Conservation (phyloP, 2,888 invertebrate genomes). For the Diabrotica balteata region DNA sequence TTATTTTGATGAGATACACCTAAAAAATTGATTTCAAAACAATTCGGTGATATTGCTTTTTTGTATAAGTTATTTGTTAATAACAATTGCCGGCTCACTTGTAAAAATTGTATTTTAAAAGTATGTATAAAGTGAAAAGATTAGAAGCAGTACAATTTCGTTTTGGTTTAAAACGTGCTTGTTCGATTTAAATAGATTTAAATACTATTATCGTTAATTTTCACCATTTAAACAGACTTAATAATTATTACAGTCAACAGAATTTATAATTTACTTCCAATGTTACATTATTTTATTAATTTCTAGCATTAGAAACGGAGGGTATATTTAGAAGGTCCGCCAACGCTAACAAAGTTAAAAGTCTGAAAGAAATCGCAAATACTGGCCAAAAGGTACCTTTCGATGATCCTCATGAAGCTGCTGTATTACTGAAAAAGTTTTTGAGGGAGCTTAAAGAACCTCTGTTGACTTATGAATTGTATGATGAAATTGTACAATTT, state of each 20-base stretch:
- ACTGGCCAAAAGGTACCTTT: constrained; percentile 83
- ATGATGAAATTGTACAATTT: constrained; percentile 90
- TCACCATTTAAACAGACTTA: too few relatives aligned
- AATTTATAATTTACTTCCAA: background rate
- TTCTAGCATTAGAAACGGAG: constrained; percentile 87
- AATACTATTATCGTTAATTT: too few relatives aligned
- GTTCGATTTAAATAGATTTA: too few relatives aligned
- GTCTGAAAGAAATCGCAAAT: constrained; percentile 86
- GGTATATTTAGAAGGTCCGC: constrained; percentile 96
- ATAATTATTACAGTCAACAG: background rate
- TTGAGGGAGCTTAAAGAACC: constrained; percentile 92
- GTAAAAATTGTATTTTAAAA: too few relatives aligned
- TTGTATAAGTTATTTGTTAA: too few relatives aligned
- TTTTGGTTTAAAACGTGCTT: too few relatives aligned
- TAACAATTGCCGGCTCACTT: too few relatives aligned
- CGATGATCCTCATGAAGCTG: constrained; percentile 89
- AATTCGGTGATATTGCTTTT: too few relatives aligned
- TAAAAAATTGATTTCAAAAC: too few relatives aligned
- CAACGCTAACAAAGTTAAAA: constrained; percentile 81
- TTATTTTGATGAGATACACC: too few relatives aligned
- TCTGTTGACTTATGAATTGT: constrained; percentile 89
- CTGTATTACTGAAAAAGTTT: constrained; percentile 94
- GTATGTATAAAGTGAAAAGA: too few relatives aligned
- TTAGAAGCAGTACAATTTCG: too few relatives aligned
- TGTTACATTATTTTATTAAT: constrained; percentile 20